phyloP scores from a whole-genome alignment of 2,888 invertebrate genomes.

The Herminia tarsipennalis region DNA sequence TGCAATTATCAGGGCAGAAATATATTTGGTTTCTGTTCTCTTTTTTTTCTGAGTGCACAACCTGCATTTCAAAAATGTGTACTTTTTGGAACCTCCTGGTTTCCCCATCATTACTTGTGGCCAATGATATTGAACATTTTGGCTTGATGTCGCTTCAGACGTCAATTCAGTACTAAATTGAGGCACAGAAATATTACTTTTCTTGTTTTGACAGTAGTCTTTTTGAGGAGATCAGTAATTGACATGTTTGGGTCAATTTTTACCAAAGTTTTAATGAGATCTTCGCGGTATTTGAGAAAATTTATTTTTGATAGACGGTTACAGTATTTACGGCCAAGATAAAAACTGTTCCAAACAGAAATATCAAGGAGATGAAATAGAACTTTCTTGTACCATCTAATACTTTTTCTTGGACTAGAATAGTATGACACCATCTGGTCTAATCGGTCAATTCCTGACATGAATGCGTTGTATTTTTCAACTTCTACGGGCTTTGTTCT shows the following conservation, averaged over 20 bases:
- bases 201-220: background rate
- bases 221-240: background rate
- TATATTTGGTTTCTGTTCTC: constrained; percentile 9
- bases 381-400: constrained; percentile 18
- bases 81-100: background rate
- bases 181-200: background rate
- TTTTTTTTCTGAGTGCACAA: constrained; percentile 1
- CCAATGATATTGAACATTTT: background rate
- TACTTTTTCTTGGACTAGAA: constrained; percentile 12
- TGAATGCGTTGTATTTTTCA: constrained; percentile 18
- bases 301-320: constrained; percentile 1
- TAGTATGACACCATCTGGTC: constrained; percentile 26
- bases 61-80: background rate
- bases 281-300: background rate
- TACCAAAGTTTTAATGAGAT: background rate
- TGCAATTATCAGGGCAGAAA: no score
- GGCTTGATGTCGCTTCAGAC: background rate
- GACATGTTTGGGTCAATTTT: background rate
- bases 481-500: constrained; percentile 21
- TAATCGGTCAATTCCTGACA: constrained; percentile 20
- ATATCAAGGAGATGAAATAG: constrained; percentile 3
- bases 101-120: background rate
- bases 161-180: background rate
- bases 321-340: background rate
- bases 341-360: constrained; percentile 1